Percentiles rank a stretch among this genome's conserved stretches.
Evolutionary conservation across 2,797 vertebrate species (phyloP).

Genomic region (Ptychadena robeensis): DNA sequence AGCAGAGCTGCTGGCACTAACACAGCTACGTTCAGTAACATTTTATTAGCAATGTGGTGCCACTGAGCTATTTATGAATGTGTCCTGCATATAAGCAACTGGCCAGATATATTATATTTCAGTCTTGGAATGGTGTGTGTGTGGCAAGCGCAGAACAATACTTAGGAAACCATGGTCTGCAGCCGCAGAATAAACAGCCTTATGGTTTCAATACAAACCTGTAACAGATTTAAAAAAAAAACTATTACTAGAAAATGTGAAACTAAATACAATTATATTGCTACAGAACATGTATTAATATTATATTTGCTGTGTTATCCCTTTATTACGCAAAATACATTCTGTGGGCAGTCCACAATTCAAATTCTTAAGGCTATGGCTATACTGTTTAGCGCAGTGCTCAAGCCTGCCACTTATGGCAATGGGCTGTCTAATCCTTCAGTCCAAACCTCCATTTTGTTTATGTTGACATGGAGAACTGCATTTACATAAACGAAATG

Average conservation of each 20-base stretch:
- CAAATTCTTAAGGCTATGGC: no score
- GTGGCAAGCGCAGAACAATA: slow-evolving; percentile 35
- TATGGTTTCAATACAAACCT: not conserved
- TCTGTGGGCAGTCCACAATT: no score
- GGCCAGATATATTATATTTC: slow-evolving; percentile 46
- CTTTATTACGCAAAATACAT: no score
- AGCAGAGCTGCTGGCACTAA: not conserved
- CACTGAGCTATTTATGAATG: slow-evolving; percentile 60
- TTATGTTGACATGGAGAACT: no score
- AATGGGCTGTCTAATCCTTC: no score
- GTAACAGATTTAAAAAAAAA: not conserved
- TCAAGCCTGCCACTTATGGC: no score
- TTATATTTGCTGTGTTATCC: no score
- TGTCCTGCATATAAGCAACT: slow-evolving; percentile 34
- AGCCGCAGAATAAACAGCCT: not conserved
- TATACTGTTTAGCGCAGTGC: no score
- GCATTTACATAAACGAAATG: no score
- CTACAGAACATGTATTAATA: no score
- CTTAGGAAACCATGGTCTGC: not conserved
- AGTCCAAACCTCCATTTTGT: no score
- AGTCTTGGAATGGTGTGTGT: slow-evolving; percentile 31
- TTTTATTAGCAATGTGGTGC: slow-evolving; percentile 48
- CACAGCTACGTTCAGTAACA: not conserved
- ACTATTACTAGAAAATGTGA: not conserved
- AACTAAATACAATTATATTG: not conserved